Evolutionary conservation across 2,888 invertebrate genomes (phyloP).

Genomic region (Plebejus anna): DNA sequence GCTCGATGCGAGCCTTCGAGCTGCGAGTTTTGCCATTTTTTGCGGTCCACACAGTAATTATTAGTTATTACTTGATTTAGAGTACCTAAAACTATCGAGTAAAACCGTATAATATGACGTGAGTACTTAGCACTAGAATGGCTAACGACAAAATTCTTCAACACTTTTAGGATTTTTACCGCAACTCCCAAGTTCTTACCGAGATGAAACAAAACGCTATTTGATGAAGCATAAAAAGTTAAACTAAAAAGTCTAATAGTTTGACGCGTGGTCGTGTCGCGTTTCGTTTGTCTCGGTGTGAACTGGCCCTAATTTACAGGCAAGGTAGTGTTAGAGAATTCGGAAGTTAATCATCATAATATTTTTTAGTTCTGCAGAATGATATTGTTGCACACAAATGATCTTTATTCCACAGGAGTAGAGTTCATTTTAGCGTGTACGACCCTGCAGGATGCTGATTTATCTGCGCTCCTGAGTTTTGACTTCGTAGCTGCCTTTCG

Average conservation of each 20-base stretch:
- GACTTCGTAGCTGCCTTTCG: slow-evolving; percentile 54
- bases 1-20: no score
- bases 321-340: not conserved
- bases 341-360: not conserved
- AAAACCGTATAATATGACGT: no score
- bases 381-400: not conserved
- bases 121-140: not conserved
- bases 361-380: not conserved
- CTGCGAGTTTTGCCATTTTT: no score
- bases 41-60: no score
- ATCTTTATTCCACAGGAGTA: not conserved
- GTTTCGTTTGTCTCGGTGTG: not conserved
- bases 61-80: no score
- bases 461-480: slow-evolving; percentile 65
- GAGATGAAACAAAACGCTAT: not conserved
- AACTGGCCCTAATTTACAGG: not conserved
- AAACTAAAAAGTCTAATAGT: not conserved
- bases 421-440: not conserved
- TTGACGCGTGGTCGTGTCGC: no score
- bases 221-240: not conserved
- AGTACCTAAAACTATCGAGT: no score
- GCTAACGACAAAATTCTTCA: not conserved
- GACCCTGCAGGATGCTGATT: slow-evolving; percentile 7
- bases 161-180: not conserved
- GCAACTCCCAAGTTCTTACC: no score